These are phyloP conservation scores for Sceloporus tristichus DNA, from an alignment of 2,113 vertebrate genomes.

Conservation along the genomic window DNA sequence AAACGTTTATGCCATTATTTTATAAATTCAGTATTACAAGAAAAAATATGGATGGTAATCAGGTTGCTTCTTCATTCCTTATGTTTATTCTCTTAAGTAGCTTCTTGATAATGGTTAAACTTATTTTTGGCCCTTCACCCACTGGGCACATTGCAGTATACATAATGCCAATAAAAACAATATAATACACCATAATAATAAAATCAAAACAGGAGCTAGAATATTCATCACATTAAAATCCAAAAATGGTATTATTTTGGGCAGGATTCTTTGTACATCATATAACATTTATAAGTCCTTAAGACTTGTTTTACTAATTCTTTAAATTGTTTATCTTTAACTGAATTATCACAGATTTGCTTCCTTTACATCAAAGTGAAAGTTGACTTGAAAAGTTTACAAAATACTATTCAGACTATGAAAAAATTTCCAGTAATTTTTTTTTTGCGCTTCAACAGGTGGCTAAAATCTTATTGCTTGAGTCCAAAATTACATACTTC, in stretches of 20 bases:
- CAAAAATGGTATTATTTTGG: not conserved
- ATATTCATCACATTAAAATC: not conserved
- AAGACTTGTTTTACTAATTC: not conserved
- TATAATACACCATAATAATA: not conserved
- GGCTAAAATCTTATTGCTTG: not conserved
- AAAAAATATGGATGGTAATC: not conserved
- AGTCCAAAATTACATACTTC: not conserved
- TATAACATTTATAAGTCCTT: not conserved
- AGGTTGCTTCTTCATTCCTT: not conserved
- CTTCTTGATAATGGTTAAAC: not conserved
- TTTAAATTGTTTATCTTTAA: not conserved
- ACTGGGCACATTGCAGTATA: not conserved
- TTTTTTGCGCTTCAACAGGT: not conserved
- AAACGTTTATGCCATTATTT: not conserved
- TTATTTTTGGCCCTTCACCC: not conserved
- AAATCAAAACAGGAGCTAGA: not conserved
- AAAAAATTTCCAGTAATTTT: too few relatives aligned
- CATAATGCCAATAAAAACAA: not conserved
- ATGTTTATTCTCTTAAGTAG: not conserved
- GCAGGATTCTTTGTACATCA: not conserved
- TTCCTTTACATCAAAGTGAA: not conserved
- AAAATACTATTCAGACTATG: not conserved
- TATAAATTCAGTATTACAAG: not conserved
- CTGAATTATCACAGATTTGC: not conserved
- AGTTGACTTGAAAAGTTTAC: not conserved